These are phyloP conservation scores for Sigmodon hispidus DNA, from an alignment of 2,113 vertebrate genomes.

Conservation along the genomic window DNA sequence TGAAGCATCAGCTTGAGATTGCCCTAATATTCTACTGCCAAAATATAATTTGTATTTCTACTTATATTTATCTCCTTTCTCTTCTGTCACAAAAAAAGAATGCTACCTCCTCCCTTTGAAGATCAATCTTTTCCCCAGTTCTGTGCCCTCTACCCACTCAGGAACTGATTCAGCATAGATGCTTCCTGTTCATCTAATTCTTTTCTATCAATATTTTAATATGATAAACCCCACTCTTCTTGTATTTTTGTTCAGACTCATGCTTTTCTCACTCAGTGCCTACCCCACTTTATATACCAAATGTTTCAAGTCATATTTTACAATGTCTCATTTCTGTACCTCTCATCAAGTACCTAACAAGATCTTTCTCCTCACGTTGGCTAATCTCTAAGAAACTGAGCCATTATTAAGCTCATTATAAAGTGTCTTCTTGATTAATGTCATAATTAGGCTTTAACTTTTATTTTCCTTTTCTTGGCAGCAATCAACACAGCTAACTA, in stretches of 20 bases:
- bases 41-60: background rate
- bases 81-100: background rate
- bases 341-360: background rate
- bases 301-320: background rate
- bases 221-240: background rate
- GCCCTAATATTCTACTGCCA: background rate
- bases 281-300: background rate
- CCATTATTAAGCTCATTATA: background rate
- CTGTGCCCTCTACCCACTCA: background rate
- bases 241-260: background rate
- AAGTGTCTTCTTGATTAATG: background rate
- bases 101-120: background rate
- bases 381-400: background rate
- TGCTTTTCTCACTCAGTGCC: background rate
- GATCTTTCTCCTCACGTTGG: background rate
- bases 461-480: background rate
- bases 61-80: background rate
- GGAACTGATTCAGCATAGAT: background rate
- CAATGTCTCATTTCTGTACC: background rate
- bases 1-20: background rate
- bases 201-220: background rate
- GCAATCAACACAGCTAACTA: background rate
- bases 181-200: background rate
- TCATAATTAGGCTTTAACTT: background rate
- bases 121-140: background rate